Base-by-base conservation (phyloP, 2,113 vertebrate genomes). In the Leptocoma aspasia region DNA sequence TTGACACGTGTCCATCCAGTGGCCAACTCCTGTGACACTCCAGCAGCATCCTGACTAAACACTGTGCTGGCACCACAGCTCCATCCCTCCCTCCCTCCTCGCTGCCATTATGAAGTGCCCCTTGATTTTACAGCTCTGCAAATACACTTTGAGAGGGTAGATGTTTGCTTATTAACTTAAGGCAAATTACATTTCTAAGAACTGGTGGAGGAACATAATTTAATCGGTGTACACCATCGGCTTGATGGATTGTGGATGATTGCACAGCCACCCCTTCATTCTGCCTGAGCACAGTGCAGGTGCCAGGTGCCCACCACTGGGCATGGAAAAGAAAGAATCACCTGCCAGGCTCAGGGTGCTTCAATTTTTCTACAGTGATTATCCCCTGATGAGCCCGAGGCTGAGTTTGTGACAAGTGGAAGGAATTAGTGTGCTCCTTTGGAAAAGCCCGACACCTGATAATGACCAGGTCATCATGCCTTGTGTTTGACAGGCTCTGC, bases 131-230 rank as follows among this genome's bases (percentile, higher is more conserved):
- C 78, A 79, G 45, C 70, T 89, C 78, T 37, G 66, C 69, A 92
- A 91, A 92, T 42, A 83, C 0, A 8, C 69, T 84, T 76, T n/a
- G 59, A 90, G 81, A 89, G 54, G 63, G 37, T 53, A 90, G 69
- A 61, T 75, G 61, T 80, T 69, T 96, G 83, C 86, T 90, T 80
- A 82, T 94, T 91, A 82, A 82, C 54, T 85, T 59, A 52, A 61
- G 78, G 94, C 71, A 94, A 95, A 92, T 95, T 83, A n/a, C 53
- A 77, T 92, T 91, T 92, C 91, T 56, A 82, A 83, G 90, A 92
- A 80, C 63, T 1, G 24, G 66, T 80, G 78, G 83, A 71, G 82
- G 95, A 87, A 66, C 23, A 3, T 87, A 54, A 95, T 94, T 92
- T 91, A 91, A 96, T 70, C 2, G 14, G 27, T 1, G 2, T 41